phyloP scores from a whole-genome alignment of 2,113 vertebrate genomes.

The Lagopus muta region DNA sequence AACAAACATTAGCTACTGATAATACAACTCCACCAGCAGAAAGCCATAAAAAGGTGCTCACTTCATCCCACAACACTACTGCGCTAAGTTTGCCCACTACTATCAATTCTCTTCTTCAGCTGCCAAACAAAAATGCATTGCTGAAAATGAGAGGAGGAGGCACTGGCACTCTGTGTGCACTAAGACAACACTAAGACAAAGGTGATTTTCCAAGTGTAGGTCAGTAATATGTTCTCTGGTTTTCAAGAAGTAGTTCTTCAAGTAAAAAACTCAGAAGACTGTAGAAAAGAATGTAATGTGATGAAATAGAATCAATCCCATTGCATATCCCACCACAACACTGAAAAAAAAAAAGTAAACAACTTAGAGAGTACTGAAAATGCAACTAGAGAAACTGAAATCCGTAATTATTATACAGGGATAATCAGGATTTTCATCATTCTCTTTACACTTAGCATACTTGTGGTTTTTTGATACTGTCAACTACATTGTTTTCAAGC shows the following conservation, averaged over 20 bases:
- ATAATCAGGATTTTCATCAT: not conserved
- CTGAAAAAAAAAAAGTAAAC: not conserved
- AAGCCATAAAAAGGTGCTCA: not conserved
- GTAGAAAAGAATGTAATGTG: not conserved
- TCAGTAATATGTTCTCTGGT: not conserved
- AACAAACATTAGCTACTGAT: not conserved
- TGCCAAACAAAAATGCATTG: not conserved
- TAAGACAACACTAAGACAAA: not conserved
- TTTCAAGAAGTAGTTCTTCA: not conserved
- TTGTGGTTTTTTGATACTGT: not conserved
- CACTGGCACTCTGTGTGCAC: not conserved
- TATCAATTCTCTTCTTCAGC: not conserved
- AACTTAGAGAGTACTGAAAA: not conserved
- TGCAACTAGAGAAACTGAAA: not conserved
- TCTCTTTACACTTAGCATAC: not conserved
- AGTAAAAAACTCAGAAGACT: not conserved
- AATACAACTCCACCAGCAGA: not conserved
- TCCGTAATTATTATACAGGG: not conserved
- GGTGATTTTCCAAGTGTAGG: fast-evolving
- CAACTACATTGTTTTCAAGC: not conserved
- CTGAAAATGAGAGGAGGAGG: not conserved
- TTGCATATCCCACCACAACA: not conserved
- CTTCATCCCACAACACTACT: not conserved
- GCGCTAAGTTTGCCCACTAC: not conserved
- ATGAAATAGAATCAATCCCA: not conserved